A percentile compares a stretch with the other conserved stretches of the same genome.
Conservation (phyloP, 2,888 invertebrate genomes). For the Tetragonula carbonaria region DNA sequence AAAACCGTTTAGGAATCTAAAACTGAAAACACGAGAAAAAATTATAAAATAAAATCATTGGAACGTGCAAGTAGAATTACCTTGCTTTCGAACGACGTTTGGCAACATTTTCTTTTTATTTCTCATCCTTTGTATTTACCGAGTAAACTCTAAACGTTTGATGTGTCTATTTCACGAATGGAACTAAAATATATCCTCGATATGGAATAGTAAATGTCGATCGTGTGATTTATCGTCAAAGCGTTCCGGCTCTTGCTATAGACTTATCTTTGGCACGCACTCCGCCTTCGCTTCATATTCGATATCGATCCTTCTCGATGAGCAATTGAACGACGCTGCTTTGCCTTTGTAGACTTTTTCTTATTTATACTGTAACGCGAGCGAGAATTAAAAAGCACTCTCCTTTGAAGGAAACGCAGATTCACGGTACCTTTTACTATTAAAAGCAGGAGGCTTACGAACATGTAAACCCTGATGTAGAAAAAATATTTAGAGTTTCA, state of each 20-base stretch:
- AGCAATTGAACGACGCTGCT: constrained; percentile 15
- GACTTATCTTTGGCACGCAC: constrained; percentile 42
- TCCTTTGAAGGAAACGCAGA: background rate
- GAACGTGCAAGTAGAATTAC: background rate
- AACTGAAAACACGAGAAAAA: background rate
- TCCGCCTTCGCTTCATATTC: constrained; percentile 24
- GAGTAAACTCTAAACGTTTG: constrained; percentile 24
- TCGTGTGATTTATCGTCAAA: constrained; percentile 38
- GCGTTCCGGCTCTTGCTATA: constrained; percentile 7
- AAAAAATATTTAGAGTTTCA: background rate
- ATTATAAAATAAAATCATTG: background rate
- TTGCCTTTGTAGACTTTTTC: background rate
- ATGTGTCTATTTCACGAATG: constrained; percentile 7
- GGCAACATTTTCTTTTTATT: background rate
- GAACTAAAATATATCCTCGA: constrained; percentile 30
- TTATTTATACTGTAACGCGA: constrained; percentile 11
- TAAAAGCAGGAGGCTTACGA: no score
- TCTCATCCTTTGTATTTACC: background rate
- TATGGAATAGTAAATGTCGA: constrained; percentile 27
- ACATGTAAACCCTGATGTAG: background rate
- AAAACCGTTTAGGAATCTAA: no score
- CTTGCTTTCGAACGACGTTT: background rate
- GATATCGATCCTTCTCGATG: constrained; percentile 26
- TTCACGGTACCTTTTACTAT: background rate
- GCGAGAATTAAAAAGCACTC: constrained; percentile 24